These are phyloP conservation scores for Drosophila jambulina DNA, from an alignment of 1,140 invertebrate species.

Conservation along the genomic window DNA sequence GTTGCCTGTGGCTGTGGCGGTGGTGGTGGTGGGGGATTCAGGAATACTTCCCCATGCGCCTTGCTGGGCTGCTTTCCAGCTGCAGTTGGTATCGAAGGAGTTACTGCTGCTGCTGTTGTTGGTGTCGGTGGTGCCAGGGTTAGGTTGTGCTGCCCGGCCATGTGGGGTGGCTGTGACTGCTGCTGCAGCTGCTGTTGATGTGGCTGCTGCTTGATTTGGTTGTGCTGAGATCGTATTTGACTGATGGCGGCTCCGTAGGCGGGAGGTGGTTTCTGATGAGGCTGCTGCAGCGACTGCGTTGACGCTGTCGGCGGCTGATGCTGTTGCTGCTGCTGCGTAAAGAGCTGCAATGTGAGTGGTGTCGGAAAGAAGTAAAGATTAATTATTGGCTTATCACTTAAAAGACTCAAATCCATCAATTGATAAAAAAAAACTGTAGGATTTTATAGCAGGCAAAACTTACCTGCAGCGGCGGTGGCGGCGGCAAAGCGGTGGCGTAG, in stretches of 20 bases:
- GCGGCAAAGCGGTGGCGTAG: constrained; percentile 67
- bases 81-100: constrained; percentile 21
- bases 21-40: constrained; percentile 72
- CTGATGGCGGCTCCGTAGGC: constrained; percentile 84
- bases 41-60: constrained; percentile 63
- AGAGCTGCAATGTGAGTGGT: constrained; percentile 52
- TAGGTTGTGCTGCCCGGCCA: constrained; percentile 59
- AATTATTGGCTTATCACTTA: no score
- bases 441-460: constrained; percentile 1
- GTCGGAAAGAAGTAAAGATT: background rate
- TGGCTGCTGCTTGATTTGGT: constrained; percentile 81
- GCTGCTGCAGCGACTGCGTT: constrained; percentile 37
- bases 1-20: constrained; percentile 40
- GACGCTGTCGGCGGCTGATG: constrained; percentile 19
- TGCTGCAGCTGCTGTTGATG: constrained; percentile 47
- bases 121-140: constrained; percentile 64
- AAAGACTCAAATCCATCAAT: background rate
- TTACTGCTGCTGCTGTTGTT: constrained; percentile 10
- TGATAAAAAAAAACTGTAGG: background rate
- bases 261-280: constrained; percentile 81
- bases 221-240: constrained; percentile 85
- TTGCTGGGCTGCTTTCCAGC: constrained; percentile 50
- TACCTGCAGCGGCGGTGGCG: constrained; percentile 80
- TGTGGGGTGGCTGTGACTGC: constrained; percentile 33
- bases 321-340: constrained; percentile 57